Conservation (phyloP, 2,113 vertebrate genomes). For the Rhinichthys klamathensis region DNA sequence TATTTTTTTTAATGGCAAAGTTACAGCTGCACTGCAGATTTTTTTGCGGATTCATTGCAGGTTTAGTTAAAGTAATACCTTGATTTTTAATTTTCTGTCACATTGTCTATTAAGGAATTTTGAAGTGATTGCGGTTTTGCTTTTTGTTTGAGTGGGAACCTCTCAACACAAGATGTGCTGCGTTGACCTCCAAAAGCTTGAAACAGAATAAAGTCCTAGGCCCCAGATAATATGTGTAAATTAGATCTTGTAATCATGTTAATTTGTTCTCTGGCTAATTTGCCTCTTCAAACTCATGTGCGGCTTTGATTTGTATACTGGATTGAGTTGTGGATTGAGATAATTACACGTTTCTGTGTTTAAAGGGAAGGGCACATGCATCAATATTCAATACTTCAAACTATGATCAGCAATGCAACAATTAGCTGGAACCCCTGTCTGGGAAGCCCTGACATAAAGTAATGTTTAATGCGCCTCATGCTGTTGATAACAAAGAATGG, state of each 20-base stretch:
- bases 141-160: background rate
- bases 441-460: too few species aligned
- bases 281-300: background rate
- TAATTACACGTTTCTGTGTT: conserved; percentile 23
- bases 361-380: background rate
- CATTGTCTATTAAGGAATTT: background rate
- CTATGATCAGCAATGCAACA: background rate
- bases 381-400: background rate
- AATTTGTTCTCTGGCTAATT: conserved; percentile 22
- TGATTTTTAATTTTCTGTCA: background rate
- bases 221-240: background rate
- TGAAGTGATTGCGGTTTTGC: background rate
- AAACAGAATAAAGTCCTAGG: conserved; percentile 6
- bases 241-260: conserved; percentile 15
- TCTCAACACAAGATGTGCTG: background rate
- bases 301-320: conserved; percentile 11
- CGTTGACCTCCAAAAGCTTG: conserved; percentile 14
- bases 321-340: conserved; percentile 1
- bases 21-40: background rate
- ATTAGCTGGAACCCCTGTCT: background rate
- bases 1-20: background rate
- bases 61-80: background rate
- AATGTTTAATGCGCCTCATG: too few species aligned
- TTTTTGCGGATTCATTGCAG: background rate
- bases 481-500: too few species aligned